Conservation (phyloP, 2,113 vertebrate species). For the Xerus inauris region DNA sequence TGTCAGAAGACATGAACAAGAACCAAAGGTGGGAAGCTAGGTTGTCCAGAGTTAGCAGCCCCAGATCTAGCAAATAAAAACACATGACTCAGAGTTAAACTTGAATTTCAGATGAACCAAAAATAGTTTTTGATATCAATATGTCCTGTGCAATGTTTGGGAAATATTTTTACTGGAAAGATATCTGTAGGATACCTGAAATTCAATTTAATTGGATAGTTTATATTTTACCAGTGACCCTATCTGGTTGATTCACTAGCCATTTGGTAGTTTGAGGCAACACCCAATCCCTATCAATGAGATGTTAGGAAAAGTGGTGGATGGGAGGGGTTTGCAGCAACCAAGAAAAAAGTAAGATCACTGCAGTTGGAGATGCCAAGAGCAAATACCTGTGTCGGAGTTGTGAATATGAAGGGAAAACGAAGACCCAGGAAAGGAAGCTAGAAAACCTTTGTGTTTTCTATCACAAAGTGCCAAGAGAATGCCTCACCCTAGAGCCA, state of each 20-base stretch:
- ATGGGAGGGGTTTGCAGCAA: background rate
- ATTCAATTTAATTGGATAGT: background rate
- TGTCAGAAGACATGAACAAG: background rate
- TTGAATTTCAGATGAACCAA: constrained; percentile 13
- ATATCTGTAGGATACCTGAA: background rate
- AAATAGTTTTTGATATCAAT: background rate
- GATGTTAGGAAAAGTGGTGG: background rate
- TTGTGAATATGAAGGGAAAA: background rate
- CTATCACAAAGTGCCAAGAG: rapidly evolving
- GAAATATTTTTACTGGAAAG: background rate
- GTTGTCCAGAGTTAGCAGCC: background rate
- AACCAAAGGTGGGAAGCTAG: background rate
- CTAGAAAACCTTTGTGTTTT: background rate
- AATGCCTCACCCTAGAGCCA: background rate
- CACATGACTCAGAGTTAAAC: background rate
- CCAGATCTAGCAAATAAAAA: background rate
- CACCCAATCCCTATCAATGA: background rate
- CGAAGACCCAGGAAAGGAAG: background rate
- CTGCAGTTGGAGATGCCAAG: background rate
- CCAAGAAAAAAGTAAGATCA: background rate
- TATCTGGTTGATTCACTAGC: background rate
- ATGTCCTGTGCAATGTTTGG: background rate
- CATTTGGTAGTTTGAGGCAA: background rate
- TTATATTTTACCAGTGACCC: background rate
- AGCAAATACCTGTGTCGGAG: background rate